phyloP scores from a whole-genome alignment of 2,888 invertebrate species.

The Polyommatus iphigenia region DNA sequence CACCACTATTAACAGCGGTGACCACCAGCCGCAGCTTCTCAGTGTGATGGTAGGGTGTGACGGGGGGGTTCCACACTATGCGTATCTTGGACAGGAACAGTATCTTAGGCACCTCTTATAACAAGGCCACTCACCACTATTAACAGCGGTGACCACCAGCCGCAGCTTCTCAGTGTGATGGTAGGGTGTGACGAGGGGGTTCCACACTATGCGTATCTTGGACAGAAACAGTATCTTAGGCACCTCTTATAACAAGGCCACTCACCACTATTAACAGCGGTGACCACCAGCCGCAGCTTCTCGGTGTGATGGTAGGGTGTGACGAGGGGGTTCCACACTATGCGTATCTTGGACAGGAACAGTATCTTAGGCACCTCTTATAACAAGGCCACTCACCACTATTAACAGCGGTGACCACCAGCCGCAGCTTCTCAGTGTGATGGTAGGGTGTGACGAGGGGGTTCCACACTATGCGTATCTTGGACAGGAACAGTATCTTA shows the following conservation, averaged over 20 bases:
- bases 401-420: slow-evolving; percentile 72
- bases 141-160: slow-evolving; percentile 71
- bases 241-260: slow-evolving; percentile 21
- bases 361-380: too few species aligned
- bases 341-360: slow-evolving; percentile 76
- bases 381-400: slow-evolving; percentile 58
- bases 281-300: slow-evolving; percentile 70
- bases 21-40: too few species aligned
- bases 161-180: slow-evolving; percentile 72
- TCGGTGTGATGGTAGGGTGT: slow-evolving; percentile 72
- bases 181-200: slow-evolving; percentile 68
- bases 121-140: slow-evolving; percentile 72
- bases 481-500: slow-evolving; percentile 62
- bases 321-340: slow-evolving; percentile 77
- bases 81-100: too few species aligned
- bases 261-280: slow-evolving; percentile 73
- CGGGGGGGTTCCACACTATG: too few species aligned
- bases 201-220: slow-evolving; percentile 79
- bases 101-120: too few species aligned
- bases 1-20: too few species aligned
- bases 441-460: slow-evolving; percentile 70
- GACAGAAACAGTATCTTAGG: slow-evolving; percentile 58
- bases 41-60: too few species aligned
- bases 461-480: slow-evolving; percentile 79
- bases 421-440: slow-evolving; percentile 70